These are phyloP conservation scores for Agapornis canus DNA, from an alignment of 2,797 vertebrate genomes.

Conservation along the genomic window DNA sequence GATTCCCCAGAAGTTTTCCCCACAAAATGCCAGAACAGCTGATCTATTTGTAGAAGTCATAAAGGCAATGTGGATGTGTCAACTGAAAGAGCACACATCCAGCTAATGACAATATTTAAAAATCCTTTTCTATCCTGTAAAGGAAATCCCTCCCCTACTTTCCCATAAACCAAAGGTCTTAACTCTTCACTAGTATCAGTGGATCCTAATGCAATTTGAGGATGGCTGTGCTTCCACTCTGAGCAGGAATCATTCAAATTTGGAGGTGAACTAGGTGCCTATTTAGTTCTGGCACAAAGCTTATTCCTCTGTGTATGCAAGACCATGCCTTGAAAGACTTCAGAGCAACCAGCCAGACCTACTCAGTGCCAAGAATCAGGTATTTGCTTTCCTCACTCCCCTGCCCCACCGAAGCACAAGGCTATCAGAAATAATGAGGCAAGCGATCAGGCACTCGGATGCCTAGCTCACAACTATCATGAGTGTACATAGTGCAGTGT, in stretches of 20 bases:
- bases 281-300: background rate
- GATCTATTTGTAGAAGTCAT: background rate
- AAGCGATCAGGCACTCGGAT: background rate
- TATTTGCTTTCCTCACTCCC: background rate
- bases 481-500: fast-evolving
- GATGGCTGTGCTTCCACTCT: background rate
- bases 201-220: background rate
- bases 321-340: background rate
- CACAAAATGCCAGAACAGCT: background rate
- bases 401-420: background rate
- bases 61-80: background rate
- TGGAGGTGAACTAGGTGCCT: background rate
- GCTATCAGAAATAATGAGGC: fast-evolving
- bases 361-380: background rate
- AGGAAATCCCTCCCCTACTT: background rate
- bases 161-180: background rate
- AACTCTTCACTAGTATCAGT: background rate
- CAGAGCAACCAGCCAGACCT: background rate
- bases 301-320: background rate
- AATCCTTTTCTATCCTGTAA: background rate
- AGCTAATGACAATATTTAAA: background rate
- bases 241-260: background rate
- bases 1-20: background rate
- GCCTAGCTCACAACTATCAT: background rate
- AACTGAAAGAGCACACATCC: background rate